Conservation (phyloP, 2,888 invertebrate genomes). For the Ptychoptera contaminata region DNA sequence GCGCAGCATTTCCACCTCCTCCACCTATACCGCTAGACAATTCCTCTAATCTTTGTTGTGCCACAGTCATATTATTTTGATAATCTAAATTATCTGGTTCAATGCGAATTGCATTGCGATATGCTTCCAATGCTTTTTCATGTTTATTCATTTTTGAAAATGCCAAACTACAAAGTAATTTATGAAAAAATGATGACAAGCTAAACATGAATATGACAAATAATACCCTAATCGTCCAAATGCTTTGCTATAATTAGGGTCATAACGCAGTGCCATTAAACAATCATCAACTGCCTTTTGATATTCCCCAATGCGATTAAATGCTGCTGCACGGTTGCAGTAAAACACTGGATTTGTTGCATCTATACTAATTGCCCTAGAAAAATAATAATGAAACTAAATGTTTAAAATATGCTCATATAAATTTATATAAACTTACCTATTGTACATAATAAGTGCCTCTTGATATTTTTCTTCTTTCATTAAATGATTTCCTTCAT, state of each 20-base stretch:
- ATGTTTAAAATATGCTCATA: conserved; percentile 8
- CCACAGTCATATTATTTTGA: conserved; percentile 67
- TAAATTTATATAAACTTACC: conserved; percentile 5
- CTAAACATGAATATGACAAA: background rate
- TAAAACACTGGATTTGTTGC: conserved; percentile 85
- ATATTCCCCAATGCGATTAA: conserved; percentile 75
- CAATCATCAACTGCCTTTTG: conserved; percentile 80
- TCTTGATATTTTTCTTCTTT: conserved; percentile 63
- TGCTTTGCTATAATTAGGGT: conserved; percentile 87
- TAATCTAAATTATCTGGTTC: conserved; percentile 90
- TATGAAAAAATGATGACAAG: conserved; percentile 8
- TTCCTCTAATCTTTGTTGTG: conserved; percentile 35
- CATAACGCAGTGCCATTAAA: conserved; percentile 71
- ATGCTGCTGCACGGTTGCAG: conserved; percentile 94
- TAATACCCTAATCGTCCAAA: conserved; percentile 69
- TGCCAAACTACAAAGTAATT: conserved; percentile 42
- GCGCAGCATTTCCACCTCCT: background rate
- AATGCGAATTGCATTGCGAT: conserved; percentile 71
- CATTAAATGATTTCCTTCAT: conserved; percentile 80
- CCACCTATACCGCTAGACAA: background rate
- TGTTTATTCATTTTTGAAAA: conserved; percentile 70
- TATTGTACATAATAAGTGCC: conserved; percentile 67
- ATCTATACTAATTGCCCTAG: conserved; percentile 74
- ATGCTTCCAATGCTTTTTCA: conserved; percentile 71
- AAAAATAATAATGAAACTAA: conserved; percentile 19